A percentile compares a stretch with the other conserved stretches of the same genome.
phyloP scores from a whole-genome alignment of 2,888 invertebrate species.

The Odontocolon sp. region DNA sequence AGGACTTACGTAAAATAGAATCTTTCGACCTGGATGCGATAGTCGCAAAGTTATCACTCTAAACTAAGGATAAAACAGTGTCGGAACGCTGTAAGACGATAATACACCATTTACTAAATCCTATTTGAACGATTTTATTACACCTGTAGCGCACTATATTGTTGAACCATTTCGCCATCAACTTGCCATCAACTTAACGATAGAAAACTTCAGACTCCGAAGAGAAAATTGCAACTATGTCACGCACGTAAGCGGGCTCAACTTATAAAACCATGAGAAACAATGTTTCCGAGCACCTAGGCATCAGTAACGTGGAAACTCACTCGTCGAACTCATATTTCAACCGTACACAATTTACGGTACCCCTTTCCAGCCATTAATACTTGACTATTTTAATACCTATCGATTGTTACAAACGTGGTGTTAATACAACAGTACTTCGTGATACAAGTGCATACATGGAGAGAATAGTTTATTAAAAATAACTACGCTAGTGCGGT shows the following conservation, averaged over 20 bases:
- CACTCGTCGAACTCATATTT: not conserved
- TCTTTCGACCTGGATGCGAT: not conserved
- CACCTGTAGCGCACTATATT: too few species aligned
- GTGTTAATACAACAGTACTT: too few species aligned
- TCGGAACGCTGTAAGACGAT: not conserved
- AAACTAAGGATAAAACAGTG: not conserved
- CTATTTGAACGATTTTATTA: not conserved
- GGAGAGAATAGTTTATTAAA: too few species aligned
- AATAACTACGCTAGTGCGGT: too few species aligned
- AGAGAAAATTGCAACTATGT: not conserved
- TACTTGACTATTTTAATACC: too few species aligned
- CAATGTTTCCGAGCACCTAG: not conserved
- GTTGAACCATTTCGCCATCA: slow-evolving; percentile 1
- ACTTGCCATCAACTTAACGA: slow-evolving; percentile 13
- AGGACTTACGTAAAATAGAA: not conserved
- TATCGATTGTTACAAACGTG: too few species aligned
- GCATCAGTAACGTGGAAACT: slow-evolving; percentile 10
- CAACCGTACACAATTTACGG: too few species aligned
- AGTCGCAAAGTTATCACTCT: not conserved
- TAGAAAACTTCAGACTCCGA: not conserved
- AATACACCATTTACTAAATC: not conserved
- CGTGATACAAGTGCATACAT: too few species aligned
- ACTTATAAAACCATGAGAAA: too few species aligned
- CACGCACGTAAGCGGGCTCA: not conserved
- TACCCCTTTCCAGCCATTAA: too few species aligned